Conservation (phyloP, 2,113 vertebrate genomes). For the Dendropsophus ebraccatus region DNA sequence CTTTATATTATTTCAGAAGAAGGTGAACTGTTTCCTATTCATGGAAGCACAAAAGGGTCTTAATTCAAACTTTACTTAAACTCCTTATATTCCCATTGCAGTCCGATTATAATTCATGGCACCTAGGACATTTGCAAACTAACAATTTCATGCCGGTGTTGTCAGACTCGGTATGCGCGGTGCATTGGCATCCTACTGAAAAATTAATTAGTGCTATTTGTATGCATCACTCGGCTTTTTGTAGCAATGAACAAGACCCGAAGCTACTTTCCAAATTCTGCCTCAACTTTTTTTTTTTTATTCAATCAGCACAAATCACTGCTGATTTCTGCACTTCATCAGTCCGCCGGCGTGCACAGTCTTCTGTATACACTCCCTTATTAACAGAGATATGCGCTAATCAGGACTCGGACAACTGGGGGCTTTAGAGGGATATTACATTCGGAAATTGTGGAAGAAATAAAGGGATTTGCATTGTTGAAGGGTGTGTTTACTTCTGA, state of each 20-base stretch:
- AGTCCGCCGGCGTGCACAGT: constrained; percentile 61
- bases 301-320: constrained; percentile 68
- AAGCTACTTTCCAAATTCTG: constrained; percentile 42
- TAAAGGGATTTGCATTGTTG: not conserved
- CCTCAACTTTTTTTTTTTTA: constrained; percentile 63
- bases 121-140: not conserved
- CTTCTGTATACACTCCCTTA: constrained; percentile 51
- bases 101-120: constrained; percentile 19
- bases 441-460: not conserved
- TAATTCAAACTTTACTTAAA: not conserved
- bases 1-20: constrained; percentile 1
- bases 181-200: constrained; percentile 59
- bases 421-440: not conserved
- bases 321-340: constrained; percentile 62
- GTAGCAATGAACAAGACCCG: constrained; percentile 56
- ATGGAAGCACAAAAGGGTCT: not conserved
- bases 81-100: constrained; percentile 25
- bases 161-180: constrained; percentile 61
- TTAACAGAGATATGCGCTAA: not conserved
- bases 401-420: not conserved
- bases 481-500: not conserved
- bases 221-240: constrained; percentile 63
- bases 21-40: not conserved
- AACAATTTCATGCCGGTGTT: constrained; percentile 51
- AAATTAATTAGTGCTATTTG: constrained; percentile 69